Evolutionary conservation across 2,888 invertebrate genomes (phyloP), one percentile per base, ranked within the genome.

Genomic region (Ophion ventricosus): DNA sequence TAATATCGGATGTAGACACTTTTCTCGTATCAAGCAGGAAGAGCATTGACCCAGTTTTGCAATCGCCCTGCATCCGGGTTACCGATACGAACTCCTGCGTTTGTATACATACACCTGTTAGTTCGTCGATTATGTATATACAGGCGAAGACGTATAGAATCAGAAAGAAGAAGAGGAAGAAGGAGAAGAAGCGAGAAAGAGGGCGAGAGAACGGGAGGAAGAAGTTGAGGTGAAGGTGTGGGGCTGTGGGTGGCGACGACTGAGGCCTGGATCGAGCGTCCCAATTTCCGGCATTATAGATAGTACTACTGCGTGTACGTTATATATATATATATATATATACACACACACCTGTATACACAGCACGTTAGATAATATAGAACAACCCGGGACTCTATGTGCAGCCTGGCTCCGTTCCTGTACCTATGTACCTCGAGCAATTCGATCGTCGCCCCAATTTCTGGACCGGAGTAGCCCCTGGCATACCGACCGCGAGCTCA

Each of bases 1-100:
- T 2, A n/a, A 1, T n/a, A 11, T 40, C 43, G 35, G 35, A 57
- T 72, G 29, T 72, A 8, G 20, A 35, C 14, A 57, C 14, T 40
- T 64, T 64, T 23, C 11, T 40, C 25, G 11, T 35, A 25, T 7
- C 57, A 25, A 25, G 14, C 56, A 10, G 83, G 86, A 84, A 88
- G 89, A 91, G 89, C 90, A 91, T 91, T 91, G 91, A 92, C 92
- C 91, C 86, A 91, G 88, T 90, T 91, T 87, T 69, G 57, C 43
- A 76, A 81, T 17, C 49, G 84, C 83, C 85, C 84, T 85, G 80
- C 72, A 78, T 73, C 67, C 83, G 83, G 82, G 80, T 85, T 84
- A 77, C 78, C 59, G 70, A 75, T 70, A 78, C 75, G 64, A 70
- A 79, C 67, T 70, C 57, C 66, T 57, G 75, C 29, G 29, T 5